phyloP scores from a whole-genome alignment of 2,113 vertebrate species.

The Athene noctua region DNA sequence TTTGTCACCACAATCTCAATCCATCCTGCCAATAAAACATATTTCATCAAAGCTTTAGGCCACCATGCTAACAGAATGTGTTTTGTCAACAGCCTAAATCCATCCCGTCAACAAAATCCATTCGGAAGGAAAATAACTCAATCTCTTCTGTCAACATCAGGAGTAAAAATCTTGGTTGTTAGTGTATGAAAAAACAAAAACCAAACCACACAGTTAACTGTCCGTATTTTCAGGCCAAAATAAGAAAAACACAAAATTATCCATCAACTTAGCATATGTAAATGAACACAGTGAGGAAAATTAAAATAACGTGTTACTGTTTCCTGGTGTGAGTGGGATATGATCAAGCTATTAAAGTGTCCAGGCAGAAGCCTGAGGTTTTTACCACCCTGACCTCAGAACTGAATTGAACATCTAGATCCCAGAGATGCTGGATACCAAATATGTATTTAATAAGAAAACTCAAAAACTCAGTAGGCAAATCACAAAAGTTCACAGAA shows the following conservation, averaged over 20 bases:
- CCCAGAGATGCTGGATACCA: not conserved
- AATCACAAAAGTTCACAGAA: not conserved
- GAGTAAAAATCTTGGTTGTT: slow-evolving; percentile 14
- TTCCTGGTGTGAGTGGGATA: not conserved
- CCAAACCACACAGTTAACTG: not conserved
- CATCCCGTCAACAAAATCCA: slow-evolving; percentile 56
- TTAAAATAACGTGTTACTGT: not conserved
- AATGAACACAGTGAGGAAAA: not conserved
- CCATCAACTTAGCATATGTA: not conserved
- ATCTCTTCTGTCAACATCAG: slow-evolving; percentile 55
- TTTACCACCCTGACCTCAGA: not conserved
- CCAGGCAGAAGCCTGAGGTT: not conserved
- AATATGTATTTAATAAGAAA: not conserved
- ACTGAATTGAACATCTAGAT: too few relatives aligned
- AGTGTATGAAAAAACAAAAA: not conserved
- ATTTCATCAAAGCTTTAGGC: slow-evolving; percentile 26
- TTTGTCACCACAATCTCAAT: slow-evolving; percentile 50
- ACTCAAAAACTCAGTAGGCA: not conserved
- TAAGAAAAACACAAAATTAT: not conserved
- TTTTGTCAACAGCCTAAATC: slow-evolving; percentile 57
- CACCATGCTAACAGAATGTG: not conserved
- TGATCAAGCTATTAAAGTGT: not conserved
- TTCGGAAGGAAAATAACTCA: slow-evolving; percentile 40
- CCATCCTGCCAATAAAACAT: slow-evolving; percentile 44
- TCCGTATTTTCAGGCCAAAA: not conserved